Evolutionary conservation across 2,888 invertebrate genomes (phyloP), one percentile per base, ranked within the genome.

Genomic region (Agrochola circellaris): DNA sequence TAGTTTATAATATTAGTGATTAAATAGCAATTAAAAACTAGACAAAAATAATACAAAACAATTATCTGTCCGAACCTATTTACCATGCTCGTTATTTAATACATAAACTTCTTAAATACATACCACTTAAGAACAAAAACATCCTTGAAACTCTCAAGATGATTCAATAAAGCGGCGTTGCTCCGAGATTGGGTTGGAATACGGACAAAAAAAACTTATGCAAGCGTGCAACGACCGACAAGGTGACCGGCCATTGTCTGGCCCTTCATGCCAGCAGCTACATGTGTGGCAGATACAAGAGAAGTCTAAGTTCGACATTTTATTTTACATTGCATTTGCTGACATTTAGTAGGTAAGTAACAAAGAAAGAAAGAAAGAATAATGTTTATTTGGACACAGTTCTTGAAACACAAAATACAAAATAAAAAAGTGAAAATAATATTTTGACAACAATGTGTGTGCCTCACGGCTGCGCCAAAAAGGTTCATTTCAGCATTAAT

Each of bases 201-300:
- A 89, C 84, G 82, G 78, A 88, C 86, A 89, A 91, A 89, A 90
- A 91, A 87, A 85, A 86, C 80, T 89, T 88, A 88, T 85, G 89
- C 84, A 90, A 90, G 89, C 89, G 89, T 84, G 81, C 89, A 89
- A 87, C 89, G 91, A 90, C 92, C 92, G 82, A 76, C 92, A 93
- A 93, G 93, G 93, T 93, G 93, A 93, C 92, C 91, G 38, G 70
- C 75, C 84, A 88, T 89, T 90, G 90, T 91, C 87, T 89, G 89
- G 88, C 88, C 84, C 83, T 83, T 85, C 61, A 64, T 76, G 80
- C 75, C 82, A 71, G 64, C 82, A 71, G 64, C 56, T 13, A 20
- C n/a, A 13, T 30, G 5, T 3, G 42, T 7, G 54, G 69, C 68
- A 83, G 77, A 26, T 7, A 26, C 0, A n/a, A 9, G 85, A 87